phyloP scores from a whole-genome alignment of 2,113 vertebrate species.

The Erinaceus europaeus region DNA sequence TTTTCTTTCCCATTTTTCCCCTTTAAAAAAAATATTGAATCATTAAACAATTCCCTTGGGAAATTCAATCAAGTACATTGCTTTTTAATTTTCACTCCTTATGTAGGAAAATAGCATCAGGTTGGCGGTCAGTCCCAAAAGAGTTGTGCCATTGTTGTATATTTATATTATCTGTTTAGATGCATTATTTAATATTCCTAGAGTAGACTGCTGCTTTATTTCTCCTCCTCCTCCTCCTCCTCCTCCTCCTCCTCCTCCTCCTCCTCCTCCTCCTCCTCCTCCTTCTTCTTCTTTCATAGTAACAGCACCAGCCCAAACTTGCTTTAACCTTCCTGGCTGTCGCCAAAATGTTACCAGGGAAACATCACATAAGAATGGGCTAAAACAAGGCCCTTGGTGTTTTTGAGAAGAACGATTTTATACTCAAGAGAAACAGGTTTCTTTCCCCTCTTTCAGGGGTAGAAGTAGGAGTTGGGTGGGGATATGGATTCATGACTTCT shows the following conservation, averaged over 20 bases:
- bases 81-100: neutral
- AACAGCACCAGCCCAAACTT: neutral
- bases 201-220: neutral
- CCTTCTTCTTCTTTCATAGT: too few species aligned
- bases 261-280: too few species aligned
- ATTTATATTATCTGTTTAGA: neutral
- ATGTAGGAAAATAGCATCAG: neutral
- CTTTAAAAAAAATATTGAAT: too few species aligned
- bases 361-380: neutral
- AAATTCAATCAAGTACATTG: neutral
- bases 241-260: too few species aligned
- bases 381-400: neutral
- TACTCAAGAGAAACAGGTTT: neutral
- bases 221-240: too few species aligned
- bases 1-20: too few species aligned
- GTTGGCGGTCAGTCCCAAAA: slow-evolving; percentile 3
- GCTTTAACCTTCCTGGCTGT: neutral
- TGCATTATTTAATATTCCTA: neutral
- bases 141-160: neutral
- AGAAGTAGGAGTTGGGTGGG: too few species aligned
- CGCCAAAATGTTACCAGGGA: neutral
- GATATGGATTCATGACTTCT: too few species aligned
- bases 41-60: too few species aligned
- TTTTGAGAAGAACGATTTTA: neutral
- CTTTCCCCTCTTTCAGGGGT: too few species aligned